phyloP scores from a whole-genome alignment of 2,888 invertebrate genomes.

The Eilema caniola region DNA sequence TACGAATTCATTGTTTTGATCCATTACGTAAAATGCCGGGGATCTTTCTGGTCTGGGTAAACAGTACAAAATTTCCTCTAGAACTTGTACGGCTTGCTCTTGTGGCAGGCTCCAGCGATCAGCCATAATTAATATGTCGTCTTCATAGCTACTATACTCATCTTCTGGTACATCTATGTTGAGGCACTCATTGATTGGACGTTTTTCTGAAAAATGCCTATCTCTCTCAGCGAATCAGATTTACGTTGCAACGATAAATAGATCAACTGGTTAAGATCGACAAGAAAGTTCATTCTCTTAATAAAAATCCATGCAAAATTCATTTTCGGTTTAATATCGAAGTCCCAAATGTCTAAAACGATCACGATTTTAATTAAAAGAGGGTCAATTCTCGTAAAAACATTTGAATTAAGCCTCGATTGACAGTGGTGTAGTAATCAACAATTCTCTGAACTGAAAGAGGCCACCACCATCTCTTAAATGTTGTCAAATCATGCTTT shows the following conservation, averaged over 20 bases:
- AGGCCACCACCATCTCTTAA: no score
- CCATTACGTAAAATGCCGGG: not conserved
- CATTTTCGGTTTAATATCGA: no score
- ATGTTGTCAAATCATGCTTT: no score
- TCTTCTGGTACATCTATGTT: conserved; percentile 7
- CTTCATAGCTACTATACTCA: not conserved
- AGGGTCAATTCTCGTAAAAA: no score
- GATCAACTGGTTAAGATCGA: not conserved
- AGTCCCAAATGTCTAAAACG: no score
- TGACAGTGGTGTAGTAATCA: no score
- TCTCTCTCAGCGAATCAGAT: not conserved
- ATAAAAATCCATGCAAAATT: no score
- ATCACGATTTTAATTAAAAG: no score
- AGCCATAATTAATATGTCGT: not conserved
- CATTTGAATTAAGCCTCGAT: no score
- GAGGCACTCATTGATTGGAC: not conserved
- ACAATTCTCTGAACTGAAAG: no score
- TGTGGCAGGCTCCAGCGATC: not conserved
- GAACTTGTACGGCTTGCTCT: not conserved
- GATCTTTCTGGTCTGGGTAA: not conserved
- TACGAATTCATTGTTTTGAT: not conserved
- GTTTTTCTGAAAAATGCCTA: conserved; percentile 6
- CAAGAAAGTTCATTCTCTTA: no score
- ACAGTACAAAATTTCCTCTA: not conserved
- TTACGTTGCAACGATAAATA: not conserved